Percentiles rank a stretch among this genome's conserved stretches.
Evolutionary conservation across 2,888 invertebrate genomes (phyloP).

Genomic region (Caenorhabditis parvicauda): DNA sequence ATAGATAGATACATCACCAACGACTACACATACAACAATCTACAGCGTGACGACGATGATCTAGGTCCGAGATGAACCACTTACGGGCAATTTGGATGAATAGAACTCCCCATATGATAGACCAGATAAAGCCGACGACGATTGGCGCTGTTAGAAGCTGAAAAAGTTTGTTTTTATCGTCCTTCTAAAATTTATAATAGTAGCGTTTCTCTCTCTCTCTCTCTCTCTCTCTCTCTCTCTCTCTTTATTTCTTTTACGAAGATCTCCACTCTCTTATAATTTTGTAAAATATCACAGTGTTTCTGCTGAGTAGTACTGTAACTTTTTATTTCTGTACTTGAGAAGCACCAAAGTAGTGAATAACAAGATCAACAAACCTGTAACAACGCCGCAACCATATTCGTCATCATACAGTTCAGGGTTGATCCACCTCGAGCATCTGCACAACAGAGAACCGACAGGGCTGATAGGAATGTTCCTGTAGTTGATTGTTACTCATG

Average conservation of each 20-base stretch:
- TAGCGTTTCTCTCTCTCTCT: no score
- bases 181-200: no score
- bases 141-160: constrained; percentile 66
- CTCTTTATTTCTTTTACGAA: no score
- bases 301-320: no score
- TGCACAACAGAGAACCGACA: constrained; percentile 34
- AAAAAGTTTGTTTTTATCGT: constrained; percentile 31
- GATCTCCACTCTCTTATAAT: no score
- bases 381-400: constrained; percentile 63
- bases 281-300: no score
- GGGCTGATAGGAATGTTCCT: constrained; percentile 40
- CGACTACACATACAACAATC: constrained; percentile 41
- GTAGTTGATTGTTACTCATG: background rate
- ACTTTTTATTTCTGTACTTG: no score
- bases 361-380: constrained; percentile 17
- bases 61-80: constrained; percentile 52
- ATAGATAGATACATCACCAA: constrained; percentile 16
- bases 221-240: no score
- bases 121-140: constrained; percentile 68
- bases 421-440: constrained; percentile 38
- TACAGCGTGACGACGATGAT: constrained; percentile 33
- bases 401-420: constrained; percentile 63
- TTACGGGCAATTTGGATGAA: constrained; percentile 65
- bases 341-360: no score
- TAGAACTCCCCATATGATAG: constrained; percentile 66